Base-by-base conservation (phyloP, 2,797 vertebrate genomes). In the Sebastes matsubarae region DNA sequence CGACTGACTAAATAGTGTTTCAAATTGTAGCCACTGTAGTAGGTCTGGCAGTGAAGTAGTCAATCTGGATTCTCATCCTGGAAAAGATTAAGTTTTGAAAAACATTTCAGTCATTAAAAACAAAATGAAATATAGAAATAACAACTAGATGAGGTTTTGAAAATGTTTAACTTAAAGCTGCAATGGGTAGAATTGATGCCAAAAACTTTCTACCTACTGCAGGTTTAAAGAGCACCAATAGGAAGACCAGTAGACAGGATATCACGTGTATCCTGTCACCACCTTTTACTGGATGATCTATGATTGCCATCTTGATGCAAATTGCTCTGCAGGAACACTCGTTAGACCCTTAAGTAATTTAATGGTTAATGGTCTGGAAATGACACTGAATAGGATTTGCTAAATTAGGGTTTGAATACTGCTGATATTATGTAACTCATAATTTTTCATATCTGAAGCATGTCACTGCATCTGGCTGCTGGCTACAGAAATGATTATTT, bases 301-400 rank as follows among this genome's bases (percentile, higher is more conserved):
- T 73, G 27, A 60, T 20, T 60, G 11, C 36, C 18, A 52, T 42
- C n/a, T 75, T 55, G 16, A 66, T 72, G 52, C 50, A 59, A 73
- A 71, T 73, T 75, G 12, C 46, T 13, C 1, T 5, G 25, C 18
- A 57, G 32, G 14, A 61, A 27, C 34, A 68, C 24, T 82, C 79
- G 60, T 77, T 25, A 46, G 20, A 73, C 80, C 27, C 16, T 54
- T 20, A 73, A 55, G 38, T 75, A 50, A 79, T 78, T 63, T 46
- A 8, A 72, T 63, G 68, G 9, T 71, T 68, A 71, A 75, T 75
- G 24, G 20, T 64, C 14, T 61, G 64, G 36, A 80, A 79, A 82
- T 58, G 10, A 32, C 16, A 27, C 20, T 60, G n/a, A 83, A 70
- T 74, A 27, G n/a, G 13, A 74, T 77, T 42, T 63, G 20, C 12